phyloP scores from a whole-genome alignment of 2,888 invertebrate species.

The Anagyrus pseudococci region DNA sequence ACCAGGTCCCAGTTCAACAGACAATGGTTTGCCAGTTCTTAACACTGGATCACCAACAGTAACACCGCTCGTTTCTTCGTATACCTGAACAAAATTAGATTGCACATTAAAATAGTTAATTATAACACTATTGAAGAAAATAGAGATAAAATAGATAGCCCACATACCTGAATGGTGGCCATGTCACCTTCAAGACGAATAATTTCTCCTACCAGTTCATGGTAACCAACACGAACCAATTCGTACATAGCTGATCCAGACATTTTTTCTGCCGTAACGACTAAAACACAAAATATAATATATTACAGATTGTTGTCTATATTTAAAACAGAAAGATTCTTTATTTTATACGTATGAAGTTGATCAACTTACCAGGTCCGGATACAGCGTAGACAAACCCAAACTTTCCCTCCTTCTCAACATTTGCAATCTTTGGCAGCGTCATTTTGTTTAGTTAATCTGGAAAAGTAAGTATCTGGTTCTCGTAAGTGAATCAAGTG shows the following conservation, averaged over 20 bases:
- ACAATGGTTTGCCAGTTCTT: conserved; percentile 97
- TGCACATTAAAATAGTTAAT: too few relatives aligned
- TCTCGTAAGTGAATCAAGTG: too few relatives aligned
- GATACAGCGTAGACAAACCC: conserved; percentile 98
- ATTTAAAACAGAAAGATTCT: background rate
- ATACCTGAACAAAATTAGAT: conserved; percentile 68
- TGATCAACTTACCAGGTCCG: conserved; percentile 87
- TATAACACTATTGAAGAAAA: background rate
- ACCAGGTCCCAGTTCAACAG: conserved; percentile 98
- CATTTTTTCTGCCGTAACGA: conserved; percentile 99
- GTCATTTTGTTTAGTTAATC: conserved; percentile 65
- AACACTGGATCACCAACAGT: conserved; percentile 99
- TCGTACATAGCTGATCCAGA: conserved; percentile 99
- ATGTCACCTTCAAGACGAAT: conserved; percentile 99
- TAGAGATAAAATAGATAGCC: background rate
- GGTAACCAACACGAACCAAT: conserved; percentile 97
- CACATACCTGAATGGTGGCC: conserved; percentile 97
- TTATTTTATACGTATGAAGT: too few relatives aligned
- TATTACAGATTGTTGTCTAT: too few relatives aligned
- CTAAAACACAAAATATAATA: conserved; percentile 63
- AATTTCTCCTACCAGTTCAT: conserved; percentile 98
- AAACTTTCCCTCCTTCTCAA: conserved; percentile 85
- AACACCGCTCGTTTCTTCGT: conserved; percentile 96
- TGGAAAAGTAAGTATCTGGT: conserved; percentile 25
- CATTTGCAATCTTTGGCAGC: conserved; percentile 78